Evolutionary conservation across 1,140 invertebrate genomes (phyloP), one percentile per base, ranked within the genome.

Genomic region (Aphelinus atriplicis): DNA sequence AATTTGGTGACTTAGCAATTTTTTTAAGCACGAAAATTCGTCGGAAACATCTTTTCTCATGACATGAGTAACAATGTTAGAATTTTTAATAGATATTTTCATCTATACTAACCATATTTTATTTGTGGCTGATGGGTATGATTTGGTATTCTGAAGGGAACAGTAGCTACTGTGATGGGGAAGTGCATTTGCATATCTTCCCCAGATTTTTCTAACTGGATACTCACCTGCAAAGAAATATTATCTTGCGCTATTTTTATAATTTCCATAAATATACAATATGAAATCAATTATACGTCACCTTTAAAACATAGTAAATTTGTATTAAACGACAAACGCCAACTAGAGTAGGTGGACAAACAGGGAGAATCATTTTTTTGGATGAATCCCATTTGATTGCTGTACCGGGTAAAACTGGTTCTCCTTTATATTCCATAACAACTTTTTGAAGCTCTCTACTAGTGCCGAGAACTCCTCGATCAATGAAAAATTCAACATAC

Each of bases 401-500:
- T 46, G 90, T 89, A 50, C 92, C 90, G 0, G 92, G 90, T 67
- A 84, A 82, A 7, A 95, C 91, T 43, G 89, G 86, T 69, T 92
- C 91, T 4, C 92, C 92, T 71, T 91, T 88, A 80, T 93, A 93
- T 83, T 95, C 94, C 73, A 95, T 90, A 3, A 95, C 93, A 3
- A 91, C 87, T 83, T 94, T 93, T 78, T 91, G 90, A 7, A 91
- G 81, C 76, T 94, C 92, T 83, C 95, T 95, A 71, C 89, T 92
- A 43, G 94, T 90, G 0, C 93, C 94, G 47, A 95, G 84, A 1
- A 94, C 93, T n/a, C 93, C 93, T 80, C 93, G 89, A 81, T 95
- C 94, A 71, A 95, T 94, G 80, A 93, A 94, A 81, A 93, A 95
- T 84, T 95, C 94, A 26, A 95, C 92, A 80, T 93, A 92, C 92